Conservation (phyloP, 2,113 vertebrate species). For the Pantherophis guttatus region DNA sequence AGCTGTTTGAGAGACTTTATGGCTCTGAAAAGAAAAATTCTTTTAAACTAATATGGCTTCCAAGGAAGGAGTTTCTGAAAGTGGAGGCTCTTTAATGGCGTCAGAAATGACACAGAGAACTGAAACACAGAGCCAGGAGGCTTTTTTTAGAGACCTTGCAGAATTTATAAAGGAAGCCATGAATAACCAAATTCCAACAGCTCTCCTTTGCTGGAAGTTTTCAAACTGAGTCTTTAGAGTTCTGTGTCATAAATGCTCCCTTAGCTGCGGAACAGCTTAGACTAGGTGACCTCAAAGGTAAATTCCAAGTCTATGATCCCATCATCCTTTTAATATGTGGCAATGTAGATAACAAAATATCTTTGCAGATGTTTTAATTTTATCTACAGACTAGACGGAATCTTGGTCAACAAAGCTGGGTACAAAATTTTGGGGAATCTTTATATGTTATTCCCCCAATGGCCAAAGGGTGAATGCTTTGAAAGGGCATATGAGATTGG, state of each 20-base stretch:
- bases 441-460: background rate
- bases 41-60: no score
- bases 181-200: background rate
- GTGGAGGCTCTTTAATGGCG: no score
- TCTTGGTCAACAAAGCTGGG: no score
- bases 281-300: background rate
- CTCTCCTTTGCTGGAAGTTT: background rate
- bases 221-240: background rate
- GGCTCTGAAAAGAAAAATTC: no score
- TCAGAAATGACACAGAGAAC: no score
- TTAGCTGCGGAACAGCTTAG: background rate
- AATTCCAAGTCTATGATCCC: background rate
- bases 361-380: background rate
- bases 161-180: no score
- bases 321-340: background rate
- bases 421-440: background rate
- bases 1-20: no score
- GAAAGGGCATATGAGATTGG: background rate
- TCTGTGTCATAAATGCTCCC: background rate
- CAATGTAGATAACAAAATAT: background rate
- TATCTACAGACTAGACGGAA: background rate
- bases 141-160: no score
- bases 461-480: background rate
- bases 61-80: no score
- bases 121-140: no score